Conservation (phyloP, 2,888 invertebrate genomes). For the Keiferia lycopersicella region DNA sequence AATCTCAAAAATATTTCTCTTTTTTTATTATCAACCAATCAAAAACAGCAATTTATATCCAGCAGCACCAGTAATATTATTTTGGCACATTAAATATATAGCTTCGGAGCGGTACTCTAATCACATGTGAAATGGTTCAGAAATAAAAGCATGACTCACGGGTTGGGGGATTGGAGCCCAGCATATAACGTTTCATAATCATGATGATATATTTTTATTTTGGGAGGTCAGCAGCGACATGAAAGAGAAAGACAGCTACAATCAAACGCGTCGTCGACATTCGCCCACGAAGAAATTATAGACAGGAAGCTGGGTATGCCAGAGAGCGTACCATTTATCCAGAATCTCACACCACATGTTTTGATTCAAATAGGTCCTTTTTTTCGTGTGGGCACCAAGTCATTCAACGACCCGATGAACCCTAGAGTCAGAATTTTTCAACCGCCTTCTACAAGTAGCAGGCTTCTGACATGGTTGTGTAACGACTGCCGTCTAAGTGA, state of each 20-base stretch:
- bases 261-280: constrained; percentile 1
- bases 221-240: constrained; percentile 36
- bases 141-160: constrained; percentile 38
- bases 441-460: too few species aligned
- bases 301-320: too few species aligned
- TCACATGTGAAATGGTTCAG: constrained; percentile 31
- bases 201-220: constrained; percentile 52
- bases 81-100: constrained; percentile 5
- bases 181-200: constrained; percentile 52
- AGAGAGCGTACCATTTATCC: too few species aligned
- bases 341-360: too few species aligned
- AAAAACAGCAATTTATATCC: neutral
- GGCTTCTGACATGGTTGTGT: too few species aligned
- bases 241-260: neutral
- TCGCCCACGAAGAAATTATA: neutral
- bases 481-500: too few species aligned
- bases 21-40: neutral
- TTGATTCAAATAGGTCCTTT: too few species aligned
- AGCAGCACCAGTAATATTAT: neutral
- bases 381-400: too few species aligned
- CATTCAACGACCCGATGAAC: too few species aligned
- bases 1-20: neutral
- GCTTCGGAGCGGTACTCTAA: constrained; percentile 22
- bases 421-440: too few species aligned
- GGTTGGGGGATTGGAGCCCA: constrained; percentile 17